phyloP scores from a whole-genome alignment of 64 coral and sea anemone species.

The Stylophora pistillata region DNA sequence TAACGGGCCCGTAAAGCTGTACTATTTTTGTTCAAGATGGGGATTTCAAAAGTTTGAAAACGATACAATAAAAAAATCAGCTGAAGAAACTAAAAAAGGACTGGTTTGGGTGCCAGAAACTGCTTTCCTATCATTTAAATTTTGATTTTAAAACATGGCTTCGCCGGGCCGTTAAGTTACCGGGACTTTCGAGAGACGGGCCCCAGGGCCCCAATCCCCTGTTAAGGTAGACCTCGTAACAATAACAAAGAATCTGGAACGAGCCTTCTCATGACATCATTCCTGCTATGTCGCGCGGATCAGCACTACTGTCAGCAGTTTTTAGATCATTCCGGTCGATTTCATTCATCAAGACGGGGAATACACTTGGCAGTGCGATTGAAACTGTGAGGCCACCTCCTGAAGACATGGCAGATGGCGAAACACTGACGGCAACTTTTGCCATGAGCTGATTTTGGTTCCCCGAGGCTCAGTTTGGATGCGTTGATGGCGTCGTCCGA shows the following conservation, averaged over 20 bases:
- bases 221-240: background rate
- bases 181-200: too few relatives aligned
- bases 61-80: too few relatives aligned
- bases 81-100: too few relatives aligned
- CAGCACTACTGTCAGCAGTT: slow-evolving; percentile 6
- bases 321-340: slow-evolving; percentile 31
- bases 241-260: background rate
- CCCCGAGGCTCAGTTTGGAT: slow-evolving; percentile 97
- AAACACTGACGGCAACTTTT: slow-evolving; percentile 87
- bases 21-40: too few relatives aligned
- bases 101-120: too few relatives aligned
- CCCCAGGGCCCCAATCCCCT: too few relatives aligned
- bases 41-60: too few relatives aligned
- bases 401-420: slow-evolving; percentile 37
- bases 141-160: too few relatives aligned
- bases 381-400: slow-evolving; percentile 15
- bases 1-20: too few relatives aligned
- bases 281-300: too few relatives aligned
- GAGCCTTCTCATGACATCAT: background rate
- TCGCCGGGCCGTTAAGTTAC: too few relatives aligned
- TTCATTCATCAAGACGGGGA: slow-evolving; percentile 55
- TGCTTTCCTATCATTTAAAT: too few relatives aligned
- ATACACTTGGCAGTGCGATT: slow-evolving; percentile 24
- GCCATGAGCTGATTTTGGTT: slow-evolving; percentile 99
- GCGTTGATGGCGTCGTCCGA: slow-evolving; percentile 84